Conservation (phyloP, 2,888 invertebrate species). For the Apeira syringaria region DNA sequence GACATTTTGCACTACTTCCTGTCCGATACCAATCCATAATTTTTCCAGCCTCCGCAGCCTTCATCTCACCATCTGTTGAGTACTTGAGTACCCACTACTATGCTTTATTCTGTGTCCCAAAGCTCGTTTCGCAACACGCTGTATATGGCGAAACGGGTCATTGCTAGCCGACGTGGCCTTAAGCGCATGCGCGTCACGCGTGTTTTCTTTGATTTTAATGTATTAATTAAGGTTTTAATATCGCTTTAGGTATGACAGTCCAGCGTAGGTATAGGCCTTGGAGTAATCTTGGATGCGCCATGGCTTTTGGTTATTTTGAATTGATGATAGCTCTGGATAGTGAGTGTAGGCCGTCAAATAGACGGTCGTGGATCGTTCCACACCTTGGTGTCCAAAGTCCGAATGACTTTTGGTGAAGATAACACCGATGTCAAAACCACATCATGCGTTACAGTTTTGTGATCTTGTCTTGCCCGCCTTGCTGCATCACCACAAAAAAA, state of each 20-base stretch:
- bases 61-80: constrained; percentile 54
- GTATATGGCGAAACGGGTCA: constrained; percentile 72
- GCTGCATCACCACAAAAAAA: too few relatives aligned
- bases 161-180: constrained; percentile 64
- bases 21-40: background rate
- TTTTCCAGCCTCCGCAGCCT: constrained; percentile 36
- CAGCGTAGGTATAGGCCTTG: background rate
- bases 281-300: background rate
- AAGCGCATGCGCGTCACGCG: constrained; percentile 27
- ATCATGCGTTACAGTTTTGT: too few relatives aligned
- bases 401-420: too few relatives aligned
- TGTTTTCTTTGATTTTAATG: constrained; percentile 29
- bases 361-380: too few relatives aligned
- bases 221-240: constrained; percentile 17
- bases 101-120: constrained; percentile 24
- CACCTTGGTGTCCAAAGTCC: too few relatives aligned
- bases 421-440: too few relatives aligned
- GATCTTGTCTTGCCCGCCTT: too few relatives aligned
- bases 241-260: too few relatives aligned
- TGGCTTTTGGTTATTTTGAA: background rate
- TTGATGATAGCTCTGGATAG: too few relatives aligned
- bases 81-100: constrained; percentile 27
- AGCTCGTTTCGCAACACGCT: constrained; percentile 59
- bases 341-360: too few relatives aligned
- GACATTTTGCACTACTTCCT: constrained; percentile 11